These are phyloP conservation scores for Trematomus loennbergii DNA, from an alignment of 2,113 vertebrate species.

Conservation along the genomic window DNA sequence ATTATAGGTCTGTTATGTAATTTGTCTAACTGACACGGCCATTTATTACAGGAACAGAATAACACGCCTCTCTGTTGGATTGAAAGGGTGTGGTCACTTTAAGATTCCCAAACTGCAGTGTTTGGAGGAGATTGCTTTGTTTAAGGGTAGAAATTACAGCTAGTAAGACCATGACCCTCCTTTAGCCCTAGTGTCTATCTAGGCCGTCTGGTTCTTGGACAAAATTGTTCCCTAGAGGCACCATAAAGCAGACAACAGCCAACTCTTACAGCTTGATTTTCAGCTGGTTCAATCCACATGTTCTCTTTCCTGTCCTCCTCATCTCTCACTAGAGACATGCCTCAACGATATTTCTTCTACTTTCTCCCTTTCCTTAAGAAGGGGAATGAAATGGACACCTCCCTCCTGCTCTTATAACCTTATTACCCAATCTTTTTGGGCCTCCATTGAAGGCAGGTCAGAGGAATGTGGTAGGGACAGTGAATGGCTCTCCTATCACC, in stretches of 20 bases:
- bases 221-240: conserved; percentile 36
- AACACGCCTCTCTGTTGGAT: not conserved
- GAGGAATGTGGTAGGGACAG: conserved; percentile 34
- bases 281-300: conserved; percentile 14
- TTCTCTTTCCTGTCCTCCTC: conserved; percentile 10
- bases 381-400: not conserved
- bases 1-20: not conserved
- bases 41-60: no score
- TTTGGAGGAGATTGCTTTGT: not conserved
- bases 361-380: conserved; percentile 4
- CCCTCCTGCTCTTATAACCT: not conserved
- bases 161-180: not conserved
- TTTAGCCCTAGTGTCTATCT: not conserved
- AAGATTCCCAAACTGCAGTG: not conserved
- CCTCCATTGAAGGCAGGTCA: conserved; percentile 14
- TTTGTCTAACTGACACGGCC: no score
- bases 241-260: conserved; percentile 25
- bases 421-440: not conserved
- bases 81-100: not conserved
- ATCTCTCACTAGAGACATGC: conserved; percentile 9
- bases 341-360: conserved; percentile 9
- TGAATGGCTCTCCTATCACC: not conserved
- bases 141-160: not conserved
- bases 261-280: conserved; percentile 15
- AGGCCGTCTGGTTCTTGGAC: conserved; percentile 5